Evolutionary conservation across 2,113 vertebrate genomes (phyloP).

Genomic region (Cyprinodon variegatus): DNA sequence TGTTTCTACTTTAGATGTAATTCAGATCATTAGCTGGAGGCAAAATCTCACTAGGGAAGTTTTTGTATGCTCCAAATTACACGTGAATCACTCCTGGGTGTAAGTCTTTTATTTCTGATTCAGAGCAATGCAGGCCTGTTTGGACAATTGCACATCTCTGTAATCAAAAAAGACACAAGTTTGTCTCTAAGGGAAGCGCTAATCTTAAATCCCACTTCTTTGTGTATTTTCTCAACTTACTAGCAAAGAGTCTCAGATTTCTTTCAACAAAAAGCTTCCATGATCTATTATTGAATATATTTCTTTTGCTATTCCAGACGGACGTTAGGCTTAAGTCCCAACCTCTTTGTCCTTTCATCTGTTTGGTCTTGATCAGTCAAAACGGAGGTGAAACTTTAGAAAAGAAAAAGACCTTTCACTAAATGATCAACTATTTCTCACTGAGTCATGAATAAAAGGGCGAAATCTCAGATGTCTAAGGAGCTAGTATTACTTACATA

Average conservation of each 20-base stretch:
- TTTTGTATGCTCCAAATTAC: slow-evolving; percentile 56
- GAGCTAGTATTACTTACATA: too few species aligned
- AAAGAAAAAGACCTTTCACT: not conserved
- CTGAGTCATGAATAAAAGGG: not conserved
- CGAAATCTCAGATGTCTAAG: too few species aligned
- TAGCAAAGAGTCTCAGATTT: slow-evolving; percentile 19
- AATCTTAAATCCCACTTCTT: slow-evolving; percentile 11
- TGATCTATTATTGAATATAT: slow-evolving; percentile 55
- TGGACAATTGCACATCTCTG: slow-evolving; percentile 9
- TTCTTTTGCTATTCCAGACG: slow-evolving; percentile 32
- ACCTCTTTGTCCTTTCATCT: slow-evolving; percentile 44
- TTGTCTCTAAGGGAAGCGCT: slow-evolving; percentile 15
- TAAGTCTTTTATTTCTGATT: slow-evolving; percentile 30
- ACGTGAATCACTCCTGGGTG: slow-evolving; percentile 27
- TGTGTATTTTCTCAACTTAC: slow-evolving; percentile 20
- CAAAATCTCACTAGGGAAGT: slow-evolving; percentile 43
- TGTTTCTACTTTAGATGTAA: slow-evolving; percentile 45
- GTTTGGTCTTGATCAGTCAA: slow-evolving; percentile 19
- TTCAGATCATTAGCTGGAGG: slow-evolving; percentile 46
- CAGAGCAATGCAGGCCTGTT: slow-evolving; percentile 13
- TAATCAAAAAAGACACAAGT: slow-evolving; percentile 9
- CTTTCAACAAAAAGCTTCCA: slow-evolving; percentile 13
- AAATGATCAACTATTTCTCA: not conserved
- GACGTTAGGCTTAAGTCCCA: slow-evolving; percentile 23
- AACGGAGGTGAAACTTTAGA: slow-evolving; percentile 11